Evolutionary conservation across 2,113 vertebrate species (phyloP).

Genomic region (Uria lomvia): DNA sequence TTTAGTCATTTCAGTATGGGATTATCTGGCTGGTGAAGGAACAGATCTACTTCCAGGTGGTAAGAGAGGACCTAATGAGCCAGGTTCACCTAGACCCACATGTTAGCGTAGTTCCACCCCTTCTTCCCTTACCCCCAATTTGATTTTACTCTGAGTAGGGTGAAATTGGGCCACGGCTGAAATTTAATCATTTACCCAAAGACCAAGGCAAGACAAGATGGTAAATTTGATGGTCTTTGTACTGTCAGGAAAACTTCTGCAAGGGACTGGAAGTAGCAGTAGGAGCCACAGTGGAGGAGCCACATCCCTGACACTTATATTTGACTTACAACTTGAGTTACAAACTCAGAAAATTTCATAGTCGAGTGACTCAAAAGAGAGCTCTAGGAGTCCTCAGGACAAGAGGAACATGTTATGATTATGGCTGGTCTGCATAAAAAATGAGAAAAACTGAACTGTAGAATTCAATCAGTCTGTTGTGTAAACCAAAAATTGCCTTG

Average conservation of each 20-base stretch:
- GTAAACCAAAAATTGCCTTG: slow-evolving; percentile 3
- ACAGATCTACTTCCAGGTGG: neutral
- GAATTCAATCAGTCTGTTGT: slow-evolving; percentile 4
- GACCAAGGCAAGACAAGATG: neutral
- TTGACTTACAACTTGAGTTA: neutral
- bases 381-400: neutral
- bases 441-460: neutral
- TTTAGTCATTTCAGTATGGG: neutral
- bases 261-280: neutral
- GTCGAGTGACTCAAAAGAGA: neutral
- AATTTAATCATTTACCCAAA: neutral
- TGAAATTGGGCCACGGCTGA: neutral
- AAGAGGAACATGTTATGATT: neutral
- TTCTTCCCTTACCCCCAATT: neutral
- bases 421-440: neutral
- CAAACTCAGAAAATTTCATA: neutral
- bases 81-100: neutral
- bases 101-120: neutral
- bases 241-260: neutral
- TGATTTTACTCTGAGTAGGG: neutral
- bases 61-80: neutral
- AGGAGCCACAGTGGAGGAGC: neutral
- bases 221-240: neutral
- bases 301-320: neutral
- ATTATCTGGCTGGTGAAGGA: neutral